Conservation (phyloP, 1,140 invertebrate genomes). For the Heliothis virescens region DNA sequence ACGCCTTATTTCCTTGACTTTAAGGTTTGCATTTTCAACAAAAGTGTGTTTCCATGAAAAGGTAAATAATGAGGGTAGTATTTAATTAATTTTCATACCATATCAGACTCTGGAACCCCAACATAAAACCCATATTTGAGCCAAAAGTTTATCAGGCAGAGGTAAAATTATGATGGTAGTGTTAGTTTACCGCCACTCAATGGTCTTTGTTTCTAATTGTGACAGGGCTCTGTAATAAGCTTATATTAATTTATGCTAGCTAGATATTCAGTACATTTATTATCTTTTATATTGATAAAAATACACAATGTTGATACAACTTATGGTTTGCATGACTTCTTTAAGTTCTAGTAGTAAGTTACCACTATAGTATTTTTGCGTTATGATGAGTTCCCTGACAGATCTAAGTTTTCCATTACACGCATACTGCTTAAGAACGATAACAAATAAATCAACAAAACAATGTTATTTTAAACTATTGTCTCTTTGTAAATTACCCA, state of each 20-base stretch:
- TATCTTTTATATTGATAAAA: not conserved
- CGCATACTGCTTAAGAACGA: too few species aligned
- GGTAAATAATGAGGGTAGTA: conserved; percentile 6
- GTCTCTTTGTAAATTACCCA: too few species aligned
- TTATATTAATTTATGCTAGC: conserved; percentile 24
- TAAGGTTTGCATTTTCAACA: not conserved
- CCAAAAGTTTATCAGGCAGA: not conserved
- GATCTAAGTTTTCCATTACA: too few species aligned
- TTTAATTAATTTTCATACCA: not conserved
- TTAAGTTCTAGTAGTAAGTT: too few species aligned
- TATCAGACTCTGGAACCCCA: not conserved
- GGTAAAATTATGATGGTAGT: conserved; percentile 53
- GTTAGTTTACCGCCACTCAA: conserved; percentile 35
- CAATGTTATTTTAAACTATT: too few species aligned
- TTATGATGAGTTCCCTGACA: too few species aligned
- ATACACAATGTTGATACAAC: too few species aligned
- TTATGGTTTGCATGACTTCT: too few species aligned
- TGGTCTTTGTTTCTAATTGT: conserved; percentile 28
- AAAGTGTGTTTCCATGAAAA: not conserved
- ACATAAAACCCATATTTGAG: not conserved
- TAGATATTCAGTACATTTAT: not conserved
- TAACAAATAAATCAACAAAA: too few species aligned
- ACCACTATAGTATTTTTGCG: too few species aligned
- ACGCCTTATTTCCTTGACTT: not conserved
- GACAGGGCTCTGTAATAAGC: not conserved